A percentile compares a stretch with the other conserved stretches of the same genome.
Evolutionary conservation across 2,888 invertebrate species (phyloP).

Genomic region (Microplitis manilae): DNA sequence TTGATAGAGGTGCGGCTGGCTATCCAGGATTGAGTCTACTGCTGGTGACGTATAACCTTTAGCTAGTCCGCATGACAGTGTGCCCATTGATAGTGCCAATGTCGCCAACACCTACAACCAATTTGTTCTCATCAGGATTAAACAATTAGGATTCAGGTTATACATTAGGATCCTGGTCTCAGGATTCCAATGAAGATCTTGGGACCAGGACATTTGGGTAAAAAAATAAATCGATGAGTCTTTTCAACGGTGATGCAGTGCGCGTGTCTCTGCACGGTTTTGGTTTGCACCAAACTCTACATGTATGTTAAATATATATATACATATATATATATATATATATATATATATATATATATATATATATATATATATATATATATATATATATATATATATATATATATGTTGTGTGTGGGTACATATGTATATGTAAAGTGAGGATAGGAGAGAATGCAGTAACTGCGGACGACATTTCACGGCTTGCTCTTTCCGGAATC

Average conservation of each 20-base stretch:
- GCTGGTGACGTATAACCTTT: slow-evolving; percentile 89
- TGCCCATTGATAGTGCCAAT: slow-evolving; percentile 84
- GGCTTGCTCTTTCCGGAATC: slow-evolving; percentile 43
- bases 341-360: neutral
- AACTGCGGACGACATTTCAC: slow-evolving; percentile 48
- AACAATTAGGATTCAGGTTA: neutral
- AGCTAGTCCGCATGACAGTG: slow-evolving; percentile 84
- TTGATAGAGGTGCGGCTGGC: slow-evolving; percentile 70
- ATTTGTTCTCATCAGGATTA: neutral
- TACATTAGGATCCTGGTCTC: neutral
- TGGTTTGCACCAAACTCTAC: neutral
- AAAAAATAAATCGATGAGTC: slow-evolving; percentile 20
- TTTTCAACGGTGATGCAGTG: neutral
- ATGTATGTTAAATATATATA: slow-evolving; percentile 16
- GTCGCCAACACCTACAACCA: slow-evolving; percentile 81
- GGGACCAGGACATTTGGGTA: neutral
- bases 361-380: neutral
- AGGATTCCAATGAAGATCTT: neutral
- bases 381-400: too few species aligned
- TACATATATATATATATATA: neutral
- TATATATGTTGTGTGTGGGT: neutral
- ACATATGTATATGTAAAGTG: slow-evolving; percentile 2
- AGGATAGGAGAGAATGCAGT: slow-evolving; percentile 40
- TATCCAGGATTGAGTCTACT: slow-evolving; percentile 83
- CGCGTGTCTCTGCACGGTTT: slow-evolving; percentile 16